A percentile compares a stretch with the other conserved stretches of the same genome.
phyloP scores from a whole-genome alignment of 2,113 vertebrate species.

The Rattus norvegicus region DNA sequence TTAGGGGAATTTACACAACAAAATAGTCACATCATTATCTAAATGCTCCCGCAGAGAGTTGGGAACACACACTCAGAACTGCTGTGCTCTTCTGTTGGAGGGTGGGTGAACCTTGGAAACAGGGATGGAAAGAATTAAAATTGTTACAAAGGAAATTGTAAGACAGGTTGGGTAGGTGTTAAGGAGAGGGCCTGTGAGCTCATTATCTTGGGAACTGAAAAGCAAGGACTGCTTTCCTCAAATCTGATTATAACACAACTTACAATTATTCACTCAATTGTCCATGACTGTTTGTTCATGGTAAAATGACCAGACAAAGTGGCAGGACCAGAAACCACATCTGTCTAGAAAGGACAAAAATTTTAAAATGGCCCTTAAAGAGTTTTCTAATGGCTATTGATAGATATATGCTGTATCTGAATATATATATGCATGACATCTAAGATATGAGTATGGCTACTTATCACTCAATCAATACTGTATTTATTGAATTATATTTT shows the following conservation, averaged over 20 bases:
- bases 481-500: neutral
- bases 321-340: neutral
- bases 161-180: neutral
- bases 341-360: neutral
- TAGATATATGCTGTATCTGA: neutral
- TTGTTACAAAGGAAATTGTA: constrained; percentile 12
- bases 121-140: neutral
- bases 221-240: neutral
- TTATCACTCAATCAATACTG: neutral
- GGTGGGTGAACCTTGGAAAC: neutral
- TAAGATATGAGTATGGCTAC: neutral
- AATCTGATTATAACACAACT: neutral
- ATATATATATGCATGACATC: neutral
- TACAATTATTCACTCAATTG: neutral
- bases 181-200: neutral
- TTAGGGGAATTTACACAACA: neutral
- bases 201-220: neutral
- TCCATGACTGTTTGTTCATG: neutral
- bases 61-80: neutral
- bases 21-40: neutral
- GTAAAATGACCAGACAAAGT: neutral
- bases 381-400: neutral
- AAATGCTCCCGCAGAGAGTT: neutral
- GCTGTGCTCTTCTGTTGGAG: neutral
- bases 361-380: neutral